Evolutionary conservation across 2,888 invertebrate genomes (phyloP).

Genomic region (Octodonta nipae): DNA sequence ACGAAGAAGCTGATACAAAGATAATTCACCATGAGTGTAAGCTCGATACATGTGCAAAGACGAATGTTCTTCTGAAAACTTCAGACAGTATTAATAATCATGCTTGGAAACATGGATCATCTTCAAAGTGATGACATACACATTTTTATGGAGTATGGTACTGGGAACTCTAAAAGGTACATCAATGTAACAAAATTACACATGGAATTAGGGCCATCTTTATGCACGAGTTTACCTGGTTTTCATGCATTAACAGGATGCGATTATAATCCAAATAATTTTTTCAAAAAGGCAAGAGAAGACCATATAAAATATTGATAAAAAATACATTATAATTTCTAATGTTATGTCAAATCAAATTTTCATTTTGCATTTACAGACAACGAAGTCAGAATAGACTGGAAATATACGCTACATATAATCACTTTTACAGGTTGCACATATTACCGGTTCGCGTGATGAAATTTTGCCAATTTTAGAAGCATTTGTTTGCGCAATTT

Average conservation of each 20-base stretch:
- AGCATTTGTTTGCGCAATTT: slow-evolving; percentile 4
- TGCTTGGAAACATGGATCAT: slow-evolving; percentile 4
- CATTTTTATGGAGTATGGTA: slow-evolving; percentile 6
- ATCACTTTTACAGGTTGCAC: no score
- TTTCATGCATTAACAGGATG: slow-evolving; percentile 15
- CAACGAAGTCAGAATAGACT: no score
- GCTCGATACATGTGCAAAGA: slow-evolving; percentile 5
- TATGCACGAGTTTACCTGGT: slow-evolving; percentile 13
- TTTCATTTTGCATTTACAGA: no score
- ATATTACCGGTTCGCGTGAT: background rate
- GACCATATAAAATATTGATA: slow-evolving; percentile 1
- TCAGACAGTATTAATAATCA: slow-evolving; percentile 6
- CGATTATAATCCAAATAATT: slow-evolving; percentile 13
- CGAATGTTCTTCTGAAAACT: slow-evolving; percentile 8
- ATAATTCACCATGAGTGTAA: slow-evolving; percentile 8
- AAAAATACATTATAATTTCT: background rate
- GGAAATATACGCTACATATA: no score
- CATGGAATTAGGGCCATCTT: slow-evolving; percentile 11
- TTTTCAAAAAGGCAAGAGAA: slow-evolving; percentile 4
- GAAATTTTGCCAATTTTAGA: slow-evolving; percentile 4
- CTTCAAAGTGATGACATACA: slow-evolving; percentile 3
- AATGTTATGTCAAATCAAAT: background rate
- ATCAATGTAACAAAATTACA: slow-evolving; percentile 11
- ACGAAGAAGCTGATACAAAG: slow-evolving; percentile 12
- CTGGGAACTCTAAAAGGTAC: slow-evolving; percentile 6